These are phyloP conservation scores for Lamprologus lemairii DNA, from an alignment of 2,113 vertebrate species.

Conservation along the genomic window DNA sequence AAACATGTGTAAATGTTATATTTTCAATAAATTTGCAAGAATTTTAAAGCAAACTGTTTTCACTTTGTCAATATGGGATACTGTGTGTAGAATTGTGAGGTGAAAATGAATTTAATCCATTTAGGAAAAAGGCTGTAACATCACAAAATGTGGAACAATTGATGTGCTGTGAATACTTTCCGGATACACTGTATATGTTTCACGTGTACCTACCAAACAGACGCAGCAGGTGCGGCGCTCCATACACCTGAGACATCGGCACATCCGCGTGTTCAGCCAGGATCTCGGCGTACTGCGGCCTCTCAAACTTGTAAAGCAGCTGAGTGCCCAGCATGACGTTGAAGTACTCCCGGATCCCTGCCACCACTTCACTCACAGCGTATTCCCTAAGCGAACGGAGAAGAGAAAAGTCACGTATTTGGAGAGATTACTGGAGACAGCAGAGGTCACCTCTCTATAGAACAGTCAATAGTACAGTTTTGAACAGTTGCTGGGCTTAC, in stretches of 20 bases:
- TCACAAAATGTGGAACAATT: not conserved
- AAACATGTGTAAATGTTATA: not conserved
- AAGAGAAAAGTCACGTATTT: not conserved
- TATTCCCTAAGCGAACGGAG: conserved; percentile 74
- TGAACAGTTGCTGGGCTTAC: not conserved
- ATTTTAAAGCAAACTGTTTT: not conserved
- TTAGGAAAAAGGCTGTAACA: not conserved
- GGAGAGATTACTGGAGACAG: not conserved
- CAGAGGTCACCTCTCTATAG: not conserved
- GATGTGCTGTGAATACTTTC: not conserved
- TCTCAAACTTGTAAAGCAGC: conserved; percentile 95
- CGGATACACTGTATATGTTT: not conserved
- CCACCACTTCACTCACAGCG: conserved; percentile 92
- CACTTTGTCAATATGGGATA: not conserved
- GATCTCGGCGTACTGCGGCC: conserved; percentile 92
- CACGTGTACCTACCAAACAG: conserved; percentile 77
- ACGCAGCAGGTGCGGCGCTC: conserved; percentile 88
- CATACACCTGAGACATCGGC: conserved; percentile 94
- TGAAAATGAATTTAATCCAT: not conserved
- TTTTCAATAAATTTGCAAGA: not conserved
- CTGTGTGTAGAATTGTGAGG: not conserved
- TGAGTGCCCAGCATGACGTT: conserved; percentile 98
- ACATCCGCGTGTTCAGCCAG: conserved; percentile 85
- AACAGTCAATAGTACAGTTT: not conserved
- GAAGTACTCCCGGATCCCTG: conserved; percentile 95